A percentile compares a stretch with the other conserved stretches of the same genome.
Evolutionary conservation across 1,140 invertebrate species (phyloP).

Genomic region (Paralvinella palmiformis): DNA sequence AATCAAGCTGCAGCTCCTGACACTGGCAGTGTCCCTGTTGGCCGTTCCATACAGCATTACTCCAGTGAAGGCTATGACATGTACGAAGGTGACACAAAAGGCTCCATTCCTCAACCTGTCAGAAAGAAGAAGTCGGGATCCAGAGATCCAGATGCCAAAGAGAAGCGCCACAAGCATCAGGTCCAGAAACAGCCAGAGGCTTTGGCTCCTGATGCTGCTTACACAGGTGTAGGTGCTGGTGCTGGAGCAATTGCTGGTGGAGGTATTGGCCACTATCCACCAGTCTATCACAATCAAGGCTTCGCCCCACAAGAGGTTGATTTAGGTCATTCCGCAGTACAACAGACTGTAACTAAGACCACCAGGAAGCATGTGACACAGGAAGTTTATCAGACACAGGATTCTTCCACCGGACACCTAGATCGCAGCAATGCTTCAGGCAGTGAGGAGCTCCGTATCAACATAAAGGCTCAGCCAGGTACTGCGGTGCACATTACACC

Average conservation of each 20-base stretch:
- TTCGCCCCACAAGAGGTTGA: too few species aligned
- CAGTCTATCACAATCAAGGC: too few species aligned
- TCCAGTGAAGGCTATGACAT: constrained; percentile 7
- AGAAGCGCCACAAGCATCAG: not conserved
- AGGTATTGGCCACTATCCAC: not conserved
- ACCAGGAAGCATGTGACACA: too few species aligned
- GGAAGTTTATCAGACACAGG: not conserved
- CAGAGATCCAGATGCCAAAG: not conserved
- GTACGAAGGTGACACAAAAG: not conserved
- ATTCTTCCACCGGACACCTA: not conserved
- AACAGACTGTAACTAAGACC: too few species aligned
- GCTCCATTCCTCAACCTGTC: not conserved
- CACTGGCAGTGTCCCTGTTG: not conserved
- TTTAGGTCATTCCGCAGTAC: too few species aligned
- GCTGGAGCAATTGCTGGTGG: not conserved
- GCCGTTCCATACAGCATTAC: not conserved
- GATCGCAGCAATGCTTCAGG: too few species aligned
- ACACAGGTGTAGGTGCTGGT: not conserved
- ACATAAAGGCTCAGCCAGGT: constrained; percentile 4
- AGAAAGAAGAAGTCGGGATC: not conserved
- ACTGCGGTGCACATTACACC: constrained; percentile 7
- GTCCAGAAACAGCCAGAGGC: not conserved
- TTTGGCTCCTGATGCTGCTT: not conserved
- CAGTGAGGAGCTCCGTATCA: constrained; percentile 2
- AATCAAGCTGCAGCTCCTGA: not conserved